Evolutionary conservation across 92 coral and sea anemone genomes (phyloP).

Genomic region (Isaurus tuberculatus): DNA sequence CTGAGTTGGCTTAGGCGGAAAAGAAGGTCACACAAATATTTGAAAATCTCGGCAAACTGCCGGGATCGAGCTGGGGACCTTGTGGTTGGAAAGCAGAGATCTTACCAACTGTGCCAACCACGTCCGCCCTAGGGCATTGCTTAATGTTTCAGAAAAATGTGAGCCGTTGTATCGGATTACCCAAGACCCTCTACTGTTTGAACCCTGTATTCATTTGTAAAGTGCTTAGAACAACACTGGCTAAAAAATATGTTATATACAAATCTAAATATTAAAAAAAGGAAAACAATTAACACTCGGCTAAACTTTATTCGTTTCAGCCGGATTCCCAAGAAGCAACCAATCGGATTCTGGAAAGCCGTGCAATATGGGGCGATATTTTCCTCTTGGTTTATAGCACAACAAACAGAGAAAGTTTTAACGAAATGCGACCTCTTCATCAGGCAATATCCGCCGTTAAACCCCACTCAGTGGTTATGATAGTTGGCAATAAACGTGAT

Average conservation of each 20-base stretch:
- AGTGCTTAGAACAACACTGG: too few relatives aligned
- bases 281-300: neutral
- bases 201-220: too few relatives aligned
- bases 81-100: too few relatives aligned
- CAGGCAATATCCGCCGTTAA: conserved; percentile 58
- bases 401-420: conserved; percentile 73
- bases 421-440: conserved; percentile 53
- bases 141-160: too few relatives aligned
- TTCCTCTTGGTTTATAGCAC: conserved; percentile 80
- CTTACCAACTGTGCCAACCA: too few relatives aligned
- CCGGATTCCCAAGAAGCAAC: conserved; percentile 45
- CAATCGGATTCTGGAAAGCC: conserved; percentile 62
- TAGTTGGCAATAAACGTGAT: conserved; percentile 84
- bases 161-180: too few relatives aligned
- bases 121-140: too few relatives aligned
- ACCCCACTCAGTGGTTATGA: conserved; percentile 67
- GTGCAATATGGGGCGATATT: conserved; percentile 80
- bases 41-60: too few relatives aligned
- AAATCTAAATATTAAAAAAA: neutral
- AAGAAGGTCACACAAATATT: too few relatives aligned
- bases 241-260: neutral
- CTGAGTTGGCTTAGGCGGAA: too few relatives aligned
- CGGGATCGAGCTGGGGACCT: too few relatives aligned
- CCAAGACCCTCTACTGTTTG: too few relatives aligned
- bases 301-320: neutral